A percentile compares a stretch with the other conserved stretches of the same genome.
Conservation (phyloP, 2,113 vertebrate genomes). For the Zootoca vivipara region DNA sequence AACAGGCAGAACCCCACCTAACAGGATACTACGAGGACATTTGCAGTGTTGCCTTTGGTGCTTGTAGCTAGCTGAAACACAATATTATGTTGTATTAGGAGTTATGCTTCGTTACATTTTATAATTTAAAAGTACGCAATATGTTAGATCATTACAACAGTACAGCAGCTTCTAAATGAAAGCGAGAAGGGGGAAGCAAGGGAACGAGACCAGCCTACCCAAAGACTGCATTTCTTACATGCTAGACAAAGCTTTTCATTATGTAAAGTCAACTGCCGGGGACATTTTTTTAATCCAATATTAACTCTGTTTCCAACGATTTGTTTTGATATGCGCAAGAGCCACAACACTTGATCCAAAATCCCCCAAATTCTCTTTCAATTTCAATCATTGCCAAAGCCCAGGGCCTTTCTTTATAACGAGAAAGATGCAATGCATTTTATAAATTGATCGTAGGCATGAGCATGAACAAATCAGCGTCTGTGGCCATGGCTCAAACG, state of each 20-base stretch:
- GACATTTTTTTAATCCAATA: not conserved
- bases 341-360: not conserved
- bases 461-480: not conserved
- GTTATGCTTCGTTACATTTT: not conserved
- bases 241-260: not conserved
- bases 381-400: not conserved
- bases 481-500: not conserved
- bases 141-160: not conserved
- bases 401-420: not conserved
- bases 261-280: not conserved
- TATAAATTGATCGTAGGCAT: not conserved
- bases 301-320: constrained; percentile 1
- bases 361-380: not conserved
- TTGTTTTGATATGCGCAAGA: not conserved
- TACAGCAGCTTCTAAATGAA: not conserved
- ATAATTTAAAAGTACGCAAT: not conserved
- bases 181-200: not conserved
- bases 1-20: not conserved
- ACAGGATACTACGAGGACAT: not conserved
- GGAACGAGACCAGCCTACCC: not conserved
- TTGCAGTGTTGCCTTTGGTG: not conserved
- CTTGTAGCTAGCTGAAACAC: not conserved
- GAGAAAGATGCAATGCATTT: not conserved
- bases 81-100: not conserved
- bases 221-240: not conserved